These are phyloP conservation scores for Torymus tubicola DNA, from an alignment of 2,888 invertebrate species.

Conservation along the genomic window DNA sequence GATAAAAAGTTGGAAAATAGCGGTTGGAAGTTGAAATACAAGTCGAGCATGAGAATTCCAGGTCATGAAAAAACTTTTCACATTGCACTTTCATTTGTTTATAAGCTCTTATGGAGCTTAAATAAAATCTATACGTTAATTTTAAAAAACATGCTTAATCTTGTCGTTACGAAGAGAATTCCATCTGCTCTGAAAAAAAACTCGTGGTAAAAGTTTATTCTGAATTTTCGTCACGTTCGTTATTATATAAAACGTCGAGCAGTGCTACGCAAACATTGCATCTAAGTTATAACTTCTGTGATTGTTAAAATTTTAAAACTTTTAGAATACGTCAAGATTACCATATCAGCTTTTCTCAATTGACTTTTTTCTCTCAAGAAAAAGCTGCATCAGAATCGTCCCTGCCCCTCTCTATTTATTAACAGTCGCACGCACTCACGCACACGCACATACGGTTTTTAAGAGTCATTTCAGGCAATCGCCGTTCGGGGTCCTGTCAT, in stretches of 20 bases:
- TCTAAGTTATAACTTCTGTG: too few relatives aligned
- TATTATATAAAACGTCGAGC: too few relatives aligned
- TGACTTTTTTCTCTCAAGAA: background rate
- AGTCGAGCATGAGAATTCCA: conserved; percentile 19
- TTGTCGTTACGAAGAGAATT: background rate
- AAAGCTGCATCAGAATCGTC: background rate
- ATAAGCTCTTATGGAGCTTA: background rate
- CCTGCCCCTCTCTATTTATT: background rate
- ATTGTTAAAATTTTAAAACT: too few relatives aligned
- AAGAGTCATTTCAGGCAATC: conserved; percentile 24
- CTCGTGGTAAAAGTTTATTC: conserved; percentile 1
- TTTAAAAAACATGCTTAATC: background rate
- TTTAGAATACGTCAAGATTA: too few relatives aligned
- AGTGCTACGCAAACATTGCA: too few relatives aligned
- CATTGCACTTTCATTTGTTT: conserved; percentile 12
- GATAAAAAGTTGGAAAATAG: conserved; percentile 17
- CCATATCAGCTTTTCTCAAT: too few relatives aligned
- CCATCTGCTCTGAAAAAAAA: background rate
- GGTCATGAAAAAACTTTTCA: conserved; percentile 15
- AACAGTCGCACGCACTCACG: conserved; percentile 10
- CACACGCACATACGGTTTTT: conserved; percentile 4
- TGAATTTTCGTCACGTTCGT: too few relatives aligned
- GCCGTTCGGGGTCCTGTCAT: conserved; percentile 32
- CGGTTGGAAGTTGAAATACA: conserved; percentile 29
- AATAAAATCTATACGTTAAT: background rate